Percentiles rank a stretch among this genome's conserved stretches.
Conservation (phyloP, 2,113 vertebrate species). For the Okapia johnstoni region DNA sequence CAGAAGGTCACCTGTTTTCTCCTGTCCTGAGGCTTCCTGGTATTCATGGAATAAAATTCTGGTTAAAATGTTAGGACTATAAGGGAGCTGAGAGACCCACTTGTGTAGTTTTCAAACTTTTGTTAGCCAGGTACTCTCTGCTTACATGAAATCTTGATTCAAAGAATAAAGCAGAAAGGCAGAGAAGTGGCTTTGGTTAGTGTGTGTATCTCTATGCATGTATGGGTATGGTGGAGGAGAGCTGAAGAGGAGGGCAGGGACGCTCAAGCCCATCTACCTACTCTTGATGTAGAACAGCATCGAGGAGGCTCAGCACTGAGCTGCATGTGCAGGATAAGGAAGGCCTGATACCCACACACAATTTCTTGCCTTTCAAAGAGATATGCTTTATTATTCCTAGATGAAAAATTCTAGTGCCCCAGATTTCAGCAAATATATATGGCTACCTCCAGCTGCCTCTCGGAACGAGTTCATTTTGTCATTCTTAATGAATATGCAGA, state of each 20-base stretch:
- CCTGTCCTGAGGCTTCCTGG: background rate
- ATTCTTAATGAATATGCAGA: background rate
- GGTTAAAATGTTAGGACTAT: background rate
- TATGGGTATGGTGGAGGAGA: background rate
- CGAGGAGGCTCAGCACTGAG: background rate
- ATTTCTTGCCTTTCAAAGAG: background rate
- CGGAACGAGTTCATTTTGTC: background rate
- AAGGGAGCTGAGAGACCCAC: background rate
- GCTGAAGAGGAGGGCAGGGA: background rate
- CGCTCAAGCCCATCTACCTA: background rate
- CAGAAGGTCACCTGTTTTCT: background rate
- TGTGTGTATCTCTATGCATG: background rate
- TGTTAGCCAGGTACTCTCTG: background rate
- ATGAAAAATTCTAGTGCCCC: background rate
- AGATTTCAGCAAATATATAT: background rate
- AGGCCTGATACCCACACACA: background rate
- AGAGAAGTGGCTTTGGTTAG: background rate
- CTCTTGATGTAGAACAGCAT: background rate
- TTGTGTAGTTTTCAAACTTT: background rate
- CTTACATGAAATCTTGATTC: background rate
- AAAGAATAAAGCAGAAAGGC: background rate
- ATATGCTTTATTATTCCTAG: background rate
- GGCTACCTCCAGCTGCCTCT: background rate
- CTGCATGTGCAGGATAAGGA: background rate
- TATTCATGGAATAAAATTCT: background rate